phyloP scores from a whole-genome alignment of 2,113 vertebrate genomes.

The Argyrosomus japonicus region DNA sequence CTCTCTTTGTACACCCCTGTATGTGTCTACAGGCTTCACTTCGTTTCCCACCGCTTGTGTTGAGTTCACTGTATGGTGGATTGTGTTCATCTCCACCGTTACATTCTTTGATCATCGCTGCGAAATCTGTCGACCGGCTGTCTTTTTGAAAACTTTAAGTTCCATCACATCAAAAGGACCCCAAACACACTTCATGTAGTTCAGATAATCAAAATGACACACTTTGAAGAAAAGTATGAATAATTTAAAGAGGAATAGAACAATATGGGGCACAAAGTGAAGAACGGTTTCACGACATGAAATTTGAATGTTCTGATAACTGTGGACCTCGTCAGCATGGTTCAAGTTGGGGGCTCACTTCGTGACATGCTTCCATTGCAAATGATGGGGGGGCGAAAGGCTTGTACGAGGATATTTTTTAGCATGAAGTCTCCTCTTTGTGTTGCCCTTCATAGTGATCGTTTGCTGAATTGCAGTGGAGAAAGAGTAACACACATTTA shows the following conservation, averaged over 20 bases:
- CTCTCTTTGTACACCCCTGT: neutral
- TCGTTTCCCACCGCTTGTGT: neutral
- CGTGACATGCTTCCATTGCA: too few species aligned
- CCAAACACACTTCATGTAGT: neutral
- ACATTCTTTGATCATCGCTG: constrained; percentile 29
- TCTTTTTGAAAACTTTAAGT: constrained; percentile 21
- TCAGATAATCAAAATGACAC: constrained; percentile 48
- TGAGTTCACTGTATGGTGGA: neutral
- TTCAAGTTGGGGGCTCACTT: too few species aligned
- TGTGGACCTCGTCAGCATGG: neutral
- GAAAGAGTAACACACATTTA: neutral
- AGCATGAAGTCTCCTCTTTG: neutral
- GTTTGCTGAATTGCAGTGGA: neutral
- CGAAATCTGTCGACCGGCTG: neutral
- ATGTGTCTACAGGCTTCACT: neutral
- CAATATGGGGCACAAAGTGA: neutral
- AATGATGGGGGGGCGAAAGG: too few species aligned
- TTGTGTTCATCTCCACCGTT: constrained; percentile 8
- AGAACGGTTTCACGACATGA: neutral
- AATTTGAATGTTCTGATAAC: neutral
- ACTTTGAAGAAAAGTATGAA: constrained; percentile 42
- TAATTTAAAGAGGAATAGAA: constrained; percentile 9
- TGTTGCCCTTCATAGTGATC: neutral
- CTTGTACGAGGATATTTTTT: neutral
- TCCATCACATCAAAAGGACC: constrained; percentile 48